Evolutionary conservation across 2,888 invertebrate species (phyloP).

Genomic region (Metallyticus violacea): DNA sequence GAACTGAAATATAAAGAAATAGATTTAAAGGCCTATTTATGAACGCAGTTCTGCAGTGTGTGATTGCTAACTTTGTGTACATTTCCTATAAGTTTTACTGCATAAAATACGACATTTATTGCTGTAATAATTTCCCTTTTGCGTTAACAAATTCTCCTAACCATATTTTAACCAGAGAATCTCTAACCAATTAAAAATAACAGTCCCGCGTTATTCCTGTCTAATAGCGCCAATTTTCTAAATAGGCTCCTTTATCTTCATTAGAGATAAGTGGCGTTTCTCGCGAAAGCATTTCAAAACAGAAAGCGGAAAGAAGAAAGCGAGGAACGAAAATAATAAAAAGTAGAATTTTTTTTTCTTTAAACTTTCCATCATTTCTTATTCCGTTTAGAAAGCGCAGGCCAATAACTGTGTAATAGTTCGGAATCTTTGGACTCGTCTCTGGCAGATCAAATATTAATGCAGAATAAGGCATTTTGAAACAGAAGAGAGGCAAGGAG

Average conservation of each 20-base stretch:
- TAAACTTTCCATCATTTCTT: slow-evolving; percentile 23
- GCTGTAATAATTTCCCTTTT: not conserved
- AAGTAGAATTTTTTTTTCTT: not conserved
- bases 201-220: not conserved
- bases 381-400: slow-evolving; percentile 30
- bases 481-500: not conserved
- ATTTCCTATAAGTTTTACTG: too few relatives aligned
- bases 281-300: not conserved
- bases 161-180: not conserved
- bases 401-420: slow-evolving; percentile 32
- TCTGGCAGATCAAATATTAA: slow-evolving; percentile 25
- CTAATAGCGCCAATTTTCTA: not conserved
- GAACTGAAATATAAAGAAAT: too few relatives aligned
- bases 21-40: too few relatives aligned
- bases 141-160: not conserved
- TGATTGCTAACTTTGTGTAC: too few relatives aligned
- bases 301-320: not conserved
- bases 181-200: not conserved
- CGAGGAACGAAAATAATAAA: not conserved
- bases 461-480: slow-evolving; percentile 10
- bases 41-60: too few relatives aligned
- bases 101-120: too few relatives aligned
- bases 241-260: not conserved
- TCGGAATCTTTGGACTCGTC: slow-evolving; percentile 27
- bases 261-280: not conserved